Percentiles rank a stretch among this genome's conserved stretches.
Conservation (phyloP, 2,113 vertebrate genomes). For the Pseudopodoces humilis region DNA sequence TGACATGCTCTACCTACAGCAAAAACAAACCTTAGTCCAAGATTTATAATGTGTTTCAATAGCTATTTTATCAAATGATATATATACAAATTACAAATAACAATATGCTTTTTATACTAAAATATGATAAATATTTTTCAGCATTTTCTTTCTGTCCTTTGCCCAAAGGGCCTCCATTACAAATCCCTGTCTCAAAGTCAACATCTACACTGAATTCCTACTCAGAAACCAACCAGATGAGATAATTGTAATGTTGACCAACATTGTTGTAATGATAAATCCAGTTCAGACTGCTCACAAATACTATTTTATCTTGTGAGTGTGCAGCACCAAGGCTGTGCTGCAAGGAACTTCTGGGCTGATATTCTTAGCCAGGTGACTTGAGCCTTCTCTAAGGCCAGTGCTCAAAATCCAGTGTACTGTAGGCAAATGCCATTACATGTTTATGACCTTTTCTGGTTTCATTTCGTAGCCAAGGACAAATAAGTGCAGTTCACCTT, state of each 20-base stretch:
- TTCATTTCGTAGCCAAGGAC: neutral
- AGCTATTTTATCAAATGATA: neutral
- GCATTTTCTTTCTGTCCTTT: neutral
- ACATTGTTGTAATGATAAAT: neutral
- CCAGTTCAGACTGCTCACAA: neutral
- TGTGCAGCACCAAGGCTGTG: neutral
- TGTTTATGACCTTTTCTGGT: neutral
- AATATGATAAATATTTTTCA: neutral
- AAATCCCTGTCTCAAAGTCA: neutral
- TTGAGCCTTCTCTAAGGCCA: neutral
- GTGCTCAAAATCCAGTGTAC: neutral
- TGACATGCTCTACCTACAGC: neutral
- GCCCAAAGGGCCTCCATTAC: neutral
- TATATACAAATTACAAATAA: too few species aligned
- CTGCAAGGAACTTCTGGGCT: neutral
- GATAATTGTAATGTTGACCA: neutral
- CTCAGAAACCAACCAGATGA: neutral
- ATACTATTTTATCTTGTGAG: neutral
- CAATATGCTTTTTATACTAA: neutral
- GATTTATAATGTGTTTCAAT: neutral
- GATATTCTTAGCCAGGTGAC: neutral
- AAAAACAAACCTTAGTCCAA: neutral
- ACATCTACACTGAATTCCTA: neutral
- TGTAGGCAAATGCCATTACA: neutral
- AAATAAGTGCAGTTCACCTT: conserved; percentile 6